Evolutionary conservation across 2,888 invertebrate species (phyloP), one percentile per base, ranked within the genome.

Genomic region (Pyralis farinalis): DNA sequence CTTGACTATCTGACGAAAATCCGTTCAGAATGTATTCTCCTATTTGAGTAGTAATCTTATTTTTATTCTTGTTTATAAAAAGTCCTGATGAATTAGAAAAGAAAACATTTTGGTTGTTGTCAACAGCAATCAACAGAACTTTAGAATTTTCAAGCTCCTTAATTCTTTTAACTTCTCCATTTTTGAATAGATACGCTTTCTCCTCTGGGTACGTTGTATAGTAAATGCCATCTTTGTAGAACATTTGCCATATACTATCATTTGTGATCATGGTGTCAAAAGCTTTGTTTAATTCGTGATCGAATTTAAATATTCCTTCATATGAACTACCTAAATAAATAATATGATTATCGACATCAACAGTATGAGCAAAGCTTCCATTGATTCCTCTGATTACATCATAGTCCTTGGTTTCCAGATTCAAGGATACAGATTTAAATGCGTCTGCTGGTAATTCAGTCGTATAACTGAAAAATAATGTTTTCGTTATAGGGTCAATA

Each of bases 231-330:
- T 76, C 63, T 38, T 71, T 74, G 41, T 57, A 76, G 40, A 81
- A 84, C 56, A 86, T 54, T 54, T 86, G 83, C 85, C 85, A 86
- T 32, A 84, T 65, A 34, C 63, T 82, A 8, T 53, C 35, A 3
- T 53, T 46, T 0, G 59, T 66, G 0, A 63, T 7, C 7, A 5
- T 7, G 7, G 25, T 49, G n/a, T 51, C 31, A 3, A 71, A 3
- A 31, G 73, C 71, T 1, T 21, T 50, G 39, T 73, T 73, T 4
- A 61, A 55, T 1, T 58, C 46, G 22, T 68, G 70, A 49, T 83
- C 46, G 41, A 68, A 77, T 25, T 51, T 58, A 38, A 81, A 82
- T 1, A 85, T 47, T 1, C 83, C 85, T 21, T 62, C 51, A 22
- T 69, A 56, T 6, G 54, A 45, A 1, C 77, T 80, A 7, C 85